phyloP scores from a whole-genome alignment of 2,888 invertebrate genomes.

The Rhagium mordax region DNA sequence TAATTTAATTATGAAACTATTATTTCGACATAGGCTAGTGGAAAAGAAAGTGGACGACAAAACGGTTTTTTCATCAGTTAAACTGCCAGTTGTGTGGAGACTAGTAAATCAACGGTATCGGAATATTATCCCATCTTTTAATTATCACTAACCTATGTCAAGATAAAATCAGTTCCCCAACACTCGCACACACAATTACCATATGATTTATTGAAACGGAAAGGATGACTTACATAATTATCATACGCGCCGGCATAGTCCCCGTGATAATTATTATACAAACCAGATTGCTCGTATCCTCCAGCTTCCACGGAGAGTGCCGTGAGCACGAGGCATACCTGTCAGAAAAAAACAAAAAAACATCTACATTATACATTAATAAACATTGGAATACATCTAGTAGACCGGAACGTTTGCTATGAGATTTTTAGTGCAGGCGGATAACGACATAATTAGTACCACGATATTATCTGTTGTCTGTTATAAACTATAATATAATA shows the following conservation, averaged over 20 bases:
- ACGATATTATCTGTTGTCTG: too few species aligned
- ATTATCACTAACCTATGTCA: constrained; percentile 22
- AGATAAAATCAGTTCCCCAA: constrained; percentile 14
- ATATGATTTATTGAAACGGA: constrained; percentile 22
- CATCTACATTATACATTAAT: constrained; percentile 7
- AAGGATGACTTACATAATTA: constrained; percentile 63
- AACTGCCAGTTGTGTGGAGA: not conserved
- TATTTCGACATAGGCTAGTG: not conserved
- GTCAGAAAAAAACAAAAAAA: constrained; percentile 34
- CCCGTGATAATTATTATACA: constrained; percentile 53
- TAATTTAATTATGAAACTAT: not conserved
- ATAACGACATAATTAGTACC: not conserved
- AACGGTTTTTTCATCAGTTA: not conserved
- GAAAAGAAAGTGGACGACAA: not conserved
- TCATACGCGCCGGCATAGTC: constrained; percentile 63
- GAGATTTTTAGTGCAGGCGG: constrained; percentile 5
- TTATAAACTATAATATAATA: too few species aligned
- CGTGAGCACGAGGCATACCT: constrained; percentile 46
- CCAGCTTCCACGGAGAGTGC: constrained; percentile 34
- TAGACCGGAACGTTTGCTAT: not conserved
- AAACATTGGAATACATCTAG: not conserved
- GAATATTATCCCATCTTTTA: constrained; percentile 4
- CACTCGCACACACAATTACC: constrained; percentile 11
- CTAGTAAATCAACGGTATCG: constrained; percentile 10
- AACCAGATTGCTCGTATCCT: constrained; percentile 36